Evolutionary conservation across 1,140 invertebrate genomes (phyloP), one percentile per base, ranked within the genome.

Genomic region (Solen grandis): DNA sequence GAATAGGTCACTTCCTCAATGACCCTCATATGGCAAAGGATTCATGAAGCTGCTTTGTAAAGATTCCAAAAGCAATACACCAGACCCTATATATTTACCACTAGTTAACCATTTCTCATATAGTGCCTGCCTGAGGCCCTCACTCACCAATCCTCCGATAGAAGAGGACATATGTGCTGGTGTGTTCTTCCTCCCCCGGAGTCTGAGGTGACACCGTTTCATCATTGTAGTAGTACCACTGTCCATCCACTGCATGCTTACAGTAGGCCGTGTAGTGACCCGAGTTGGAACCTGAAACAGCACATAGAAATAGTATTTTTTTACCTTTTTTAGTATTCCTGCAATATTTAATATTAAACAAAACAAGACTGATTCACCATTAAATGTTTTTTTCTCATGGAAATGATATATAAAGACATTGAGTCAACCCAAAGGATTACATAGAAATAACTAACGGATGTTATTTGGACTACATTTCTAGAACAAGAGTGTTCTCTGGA

Each of bases 181-280:
- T 94, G 87, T 93, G 95, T 72, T 95, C 95, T 68, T 94, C 93
- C 19, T 95, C 94, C 52, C 93, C 92, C 0, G 95, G 95, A 46
- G 91, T 92, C 85, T 94, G 94, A 68, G 93, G 93, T 31, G 92
- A 93, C 5, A 95, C 94, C 8, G 90, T 90, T 76, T 95, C 94
- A 86, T 97, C 96, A 90, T 97, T 97, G 88, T 96, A 97, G 88
- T 96, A 96, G 87, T 95, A 95, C 96, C 96, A 97, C 81, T 95
- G 93, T 22, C 94, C 93, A 38, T 94, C 95, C 55, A 94, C 92
- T 62, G 97, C 96, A 88, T 97, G 95, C 85, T 94, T 94, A 10
- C 94, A 93, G 82, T 95, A 95, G 0, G 95, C 93, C 25, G 95
- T 95, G 85, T 96, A 95, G 88, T 96, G 95, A 1, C 95, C 95